Conservation (phyloP, 2,113 vertebrate genomes). For the Tor tambroides region DNA sequence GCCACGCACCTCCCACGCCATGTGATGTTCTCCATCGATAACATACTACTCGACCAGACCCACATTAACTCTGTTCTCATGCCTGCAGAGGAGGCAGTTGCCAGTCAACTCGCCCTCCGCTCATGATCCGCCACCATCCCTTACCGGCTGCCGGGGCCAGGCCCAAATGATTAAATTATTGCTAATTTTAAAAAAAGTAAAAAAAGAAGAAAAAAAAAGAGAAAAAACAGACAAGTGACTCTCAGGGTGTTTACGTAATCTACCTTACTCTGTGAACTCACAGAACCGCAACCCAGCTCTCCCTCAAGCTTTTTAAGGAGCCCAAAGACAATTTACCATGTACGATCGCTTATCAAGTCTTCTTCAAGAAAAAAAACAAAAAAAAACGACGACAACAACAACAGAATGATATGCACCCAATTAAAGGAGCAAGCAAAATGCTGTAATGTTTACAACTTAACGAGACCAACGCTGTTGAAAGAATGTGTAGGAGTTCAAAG, state of each 20-base stretch:
- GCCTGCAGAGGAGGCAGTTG: constrained; percentile 77
- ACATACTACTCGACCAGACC: constrained; percentile 78
- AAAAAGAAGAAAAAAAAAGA: constrained; percentile 59
- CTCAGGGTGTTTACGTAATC: constrained; percentile 79
- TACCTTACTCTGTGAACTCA: constrained; percentile 70
- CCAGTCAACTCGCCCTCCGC: constrained; percentile 71
- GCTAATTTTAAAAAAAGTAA: constrained; percentile 56
- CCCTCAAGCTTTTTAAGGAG: constrained; percentile 72
- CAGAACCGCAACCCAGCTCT: constrained; percentile 65
- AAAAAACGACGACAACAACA: background rate
- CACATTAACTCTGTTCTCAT: constrained; percentile 82
- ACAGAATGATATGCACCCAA: constrained; percentile 59
- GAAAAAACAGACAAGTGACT: constrained; percentile 73
- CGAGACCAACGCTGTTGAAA: constrained; percentile 82
- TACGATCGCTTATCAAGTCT: constrained; percentile 69
- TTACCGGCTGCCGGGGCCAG: constrained; percentile 70
- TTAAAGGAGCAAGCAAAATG: constrained; percentile 67
- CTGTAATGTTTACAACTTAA: constrained; percentile 82
- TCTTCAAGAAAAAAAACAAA: constrained; percentile 59
- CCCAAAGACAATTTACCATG: constrained; percentile 77
- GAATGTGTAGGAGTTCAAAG: constrained; percentile 78
- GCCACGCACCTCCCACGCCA: constrained; percentile 79
- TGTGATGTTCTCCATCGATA: constrained; percentile 83
- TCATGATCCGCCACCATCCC: constrained; percentile 74
- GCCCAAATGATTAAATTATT: constrained; percentile 64